Conservation (phyloP, 2,113 vertebrate genomes). For the Syrrhaptes paradoxus region DNA sequence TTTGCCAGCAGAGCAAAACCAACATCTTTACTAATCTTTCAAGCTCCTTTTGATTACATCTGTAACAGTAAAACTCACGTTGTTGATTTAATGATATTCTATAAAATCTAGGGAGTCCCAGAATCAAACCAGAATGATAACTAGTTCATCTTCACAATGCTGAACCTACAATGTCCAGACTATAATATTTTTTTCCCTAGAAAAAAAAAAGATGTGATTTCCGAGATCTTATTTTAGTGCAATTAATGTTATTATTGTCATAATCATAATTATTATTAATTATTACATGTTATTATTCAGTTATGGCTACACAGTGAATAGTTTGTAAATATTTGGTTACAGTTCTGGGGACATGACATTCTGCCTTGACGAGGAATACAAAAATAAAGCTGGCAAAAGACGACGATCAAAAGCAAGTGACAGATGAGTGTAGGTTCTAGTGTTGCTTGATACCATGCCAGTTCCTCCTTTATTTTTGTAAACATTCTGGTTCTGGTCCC, state of each 20-base stretch:
- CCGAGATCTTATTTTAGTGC: neutral
- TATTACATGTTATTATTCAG: neutral
- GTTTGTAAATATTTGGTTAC: neutral
- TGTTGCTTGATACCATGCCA: accelerated
- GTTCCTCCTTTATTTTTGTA: neutral
- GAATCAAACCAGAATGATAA: neutral
- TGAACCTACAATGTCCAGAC: neutral
- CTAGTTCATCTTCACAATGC: neutral
- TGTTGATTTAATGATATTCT: neutral
- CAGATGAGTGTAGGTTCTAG: neutral
- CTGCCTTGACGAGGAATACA: neutral
- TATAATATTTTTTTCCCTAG: neutral
- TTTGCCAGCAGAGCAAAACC: neutral
- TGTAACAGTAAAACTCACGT: neutral
- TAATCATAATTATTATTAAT: neutral
- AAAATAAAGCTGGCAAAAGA: neutral
- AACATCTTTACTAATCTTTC: neutral
- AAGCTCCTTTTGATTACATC: neutral
- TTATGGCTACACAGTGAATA: neutral
- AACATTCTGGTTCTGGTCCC: neutral
- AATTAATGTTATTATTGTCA: neutral
- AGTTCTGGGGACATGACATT: neutral
- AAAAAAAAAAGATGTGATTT: neutral
- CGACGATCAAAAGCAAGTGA: accelerated
- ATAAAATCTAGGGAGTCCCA: neutral